Conservation (phyloP, 2,797 vertebrate genomes). For the Aeoliscus strigatus region DNA sequence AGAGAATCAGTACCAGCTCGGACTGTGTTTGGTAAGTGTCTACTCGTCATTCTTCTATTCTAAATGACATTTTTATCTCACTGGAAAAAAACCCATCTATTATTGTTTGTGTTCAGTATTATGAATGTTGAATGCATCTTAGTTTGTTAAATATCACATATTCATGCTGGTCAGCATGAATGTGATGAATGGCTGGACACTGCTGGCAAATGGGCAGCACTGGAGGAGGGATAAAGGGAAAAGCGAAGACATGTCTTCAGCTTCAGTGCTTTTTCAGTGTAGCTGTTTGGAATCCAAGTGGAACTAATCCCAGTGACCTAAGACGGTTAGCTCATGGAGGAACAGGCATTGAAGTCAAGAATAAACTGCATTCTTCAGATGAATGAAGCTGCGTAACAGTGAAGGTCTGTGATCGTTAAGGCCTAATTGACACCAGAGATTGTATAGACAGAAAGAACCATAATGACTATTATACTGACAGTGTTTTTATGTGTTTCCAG, state of each 20-base stretch:
- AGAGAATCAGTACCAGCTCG: constrained; percentile 96
- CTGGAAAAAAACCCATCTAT: no score
- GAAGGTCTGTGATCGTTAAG: constrained; percentile 8
- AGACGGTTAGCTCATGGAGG: constrained; percentile 9
- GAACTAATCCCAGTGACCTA: constrained; percentile 36
- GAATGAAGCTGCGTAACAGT: constrained; percentile 12
- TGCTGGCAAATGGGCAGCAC: constrained; percentile 2
- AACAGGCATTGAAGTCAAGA: constrained; percentile 4
- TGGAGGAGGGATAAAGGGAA: constrained; percentile 4
- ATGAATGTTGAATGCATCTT: constrained; percentile 2
- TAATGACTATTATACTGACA: constrained; percentile 1
- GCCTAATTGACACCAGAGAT: constrained; percentile 7
- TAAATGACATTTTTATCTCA: no score
- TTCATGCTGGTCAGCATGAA: constrained; percentile 5
- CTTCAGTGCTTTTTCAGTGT: constrained; percentile 16
- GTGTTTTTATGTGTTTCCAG: constrained; percentile 58
- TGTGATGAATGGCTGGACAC: not conserved
- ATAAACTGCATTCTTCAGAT: constrained; percentile 5
- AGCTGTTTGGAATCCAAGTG: constrained; percentile 29
- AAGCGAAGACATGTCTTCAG: constrained; percentile 1
- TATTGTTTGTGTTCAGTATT: no score
- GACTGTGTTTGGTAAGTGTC: constrained; percentile 91
- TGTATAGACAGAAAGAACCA: constrained; percentile 3
- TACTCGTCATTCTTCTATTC: not conserved
- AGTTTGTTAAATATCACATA: not conserved